phyloP scores from a whole-genome alignment of 2,113 vertebrate genomes.

The Nipponia nippon region DNA sequence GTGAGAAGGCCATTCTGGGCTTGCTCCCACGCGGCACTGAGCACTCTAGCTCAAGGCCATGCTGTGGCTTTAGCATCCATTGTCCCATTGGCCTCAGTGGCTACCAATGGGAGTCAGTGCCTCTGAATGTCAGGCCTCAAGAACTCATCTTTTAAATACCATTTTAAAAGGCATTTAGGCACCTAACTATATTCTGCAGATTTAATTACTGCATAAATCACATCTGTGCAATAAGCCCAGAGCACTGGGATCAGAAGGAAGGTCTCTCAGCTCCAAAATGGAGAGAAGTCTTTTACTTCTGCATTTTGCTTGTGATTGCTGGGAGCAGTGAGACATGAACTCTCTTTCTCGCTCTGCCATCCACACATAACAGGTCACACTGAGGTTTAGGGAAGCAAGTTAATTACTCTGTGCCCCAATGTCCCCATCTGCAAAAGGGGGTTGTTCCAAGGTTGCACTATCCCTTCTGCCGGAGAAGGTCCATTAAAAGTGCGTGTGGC shows the following conservation, averaged over 20 bases:
- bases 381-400: neutral
- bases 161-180: neutral
- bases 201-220: slow-evolving; percentile 28
- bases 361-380: neutral
- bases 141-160: neutral
- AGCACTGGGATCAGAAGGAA: neutral
- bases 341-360: neutral
- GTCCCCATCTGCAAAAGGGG: neutral
- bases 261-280: neutral
- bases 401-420: neutral
- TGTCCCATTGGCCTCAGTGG: neutral
- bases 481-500: neutral
- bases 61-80: neutral
- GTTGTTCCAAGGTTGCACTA: neutral
- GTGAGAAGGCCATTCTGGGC: neutral
- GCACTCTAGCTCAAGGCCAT: neutral
- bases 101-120: neutral
- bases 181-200: neutral
- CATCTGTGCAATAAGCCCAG: neutral
- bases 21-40: neutral
- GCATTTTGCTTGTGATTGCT: neutral
- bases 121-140: neutral
- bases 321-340: neutral
- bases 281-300: neutral
- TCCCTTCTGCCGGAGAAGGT: neutral